Evolutionary conservation across 2,113 vertebrate species (phyloP).

Genomic region (Epinephelus moara): DNA sequence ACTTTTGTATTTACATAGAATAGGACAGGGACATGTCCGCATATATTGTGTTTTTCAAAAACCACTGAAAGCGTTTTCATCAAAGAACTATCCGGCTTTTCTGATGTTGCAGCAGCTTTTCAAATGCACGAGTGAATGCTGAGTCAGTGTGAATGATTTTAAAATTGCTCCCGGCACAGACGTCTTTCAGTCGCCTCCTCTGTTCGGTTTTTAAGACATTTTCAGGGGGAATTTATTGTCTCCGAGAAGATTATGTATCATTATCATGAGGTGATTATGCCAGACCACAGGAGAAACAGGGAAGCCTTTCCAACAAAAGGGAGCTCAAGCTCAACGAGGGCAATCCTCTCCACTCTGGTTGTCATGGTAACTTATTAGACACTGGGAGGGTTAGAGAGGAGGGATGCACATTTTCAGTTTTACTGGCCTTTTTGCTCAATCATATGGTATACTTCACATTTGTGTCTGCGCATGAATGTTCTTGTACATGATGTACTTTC

Average conservation of each 20-base stretch:
- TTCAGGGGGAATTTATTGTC: background rate
- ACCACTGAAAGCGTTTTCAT: background rate
- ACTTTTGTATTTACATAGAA: background rate
- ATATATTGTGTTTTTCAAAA: conserved; percentile 5
- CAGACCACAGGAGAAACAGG: conserved; percentile 45
- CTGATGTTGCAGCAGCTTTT: conserved; percentile 17
- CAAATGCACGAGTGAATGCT: background rate
- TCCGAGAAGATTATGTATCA: background rate
- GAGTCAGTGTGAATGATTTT: conserved; percentile 22
- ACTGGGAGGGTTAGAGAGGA: conserved; percentile 52
- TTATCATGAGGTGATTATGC: conserved; percentile 26
- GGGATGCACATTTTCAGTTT: conserved; percentile 59
- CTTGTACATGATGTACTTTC: background rate
- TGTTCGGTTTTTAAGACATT: background rate
- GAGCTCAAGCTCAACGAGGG: conserved; percentile 62
- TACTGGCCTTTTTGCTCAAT: conserved; percentile 42
- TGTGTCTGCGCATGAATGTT: background rate
- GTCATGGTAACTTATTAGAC: conserved; percentile 81
- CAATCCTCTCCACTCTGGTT: conserved; percentile 74
- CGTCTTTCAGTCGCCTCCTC: background rate
- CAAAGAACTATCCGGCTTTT: background rate
- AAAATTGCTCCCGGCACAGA: background rate
- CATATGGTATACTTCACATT: conserved; percentile 2
- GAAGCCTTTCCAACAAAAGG: conserved; percentile 57
- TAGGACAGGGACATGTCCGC: background rate